phyloP scores from a whole-genome alignment of 2,113 vertebrate genomes.

The Toxotes jaculatrix region DNA sequence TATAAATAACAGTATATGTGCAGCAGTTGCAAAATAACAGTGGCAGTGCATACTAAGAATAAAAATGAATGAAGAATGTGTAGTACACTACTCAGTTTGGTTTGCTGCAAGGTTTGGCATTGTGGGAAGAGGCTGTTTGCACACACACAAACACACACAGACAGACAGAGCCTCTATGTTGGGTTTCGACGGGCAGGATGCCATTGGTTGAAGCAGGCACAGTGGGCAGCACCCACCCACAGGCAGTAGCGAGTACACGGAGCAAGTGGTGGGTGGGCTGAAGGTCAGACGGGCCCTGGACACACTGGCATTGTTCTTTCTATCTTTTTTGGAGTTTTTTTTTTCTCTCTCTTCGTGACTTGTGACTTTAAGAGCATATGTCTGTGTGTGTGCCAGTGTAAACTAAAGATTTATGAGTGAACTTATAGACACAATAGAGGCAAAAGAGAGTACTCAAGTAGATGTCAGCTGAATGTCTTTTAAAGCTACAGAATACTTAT shows the following conservation, averaged over 20 bases:
- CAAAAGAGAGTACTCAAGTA: background rate
- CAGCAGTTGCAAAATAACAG: background rate
- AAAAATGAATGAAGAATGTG: constrained; percentile 42
- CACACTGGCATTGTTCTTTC: constrained; percentile 54
- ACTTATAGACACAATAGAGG: background rate
- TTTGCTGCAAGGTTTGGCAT: constrained; percentile 46
- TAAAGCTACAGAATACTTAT: background rate
- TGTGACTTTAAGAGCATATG: constrained; percentile 20
- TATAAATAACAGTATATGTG: constrained; percentile 5
- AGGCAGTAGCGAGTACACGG: constrained; percentile 39
- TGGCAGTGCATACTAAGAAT: background rate
- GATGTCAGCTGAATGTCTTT: background rate
- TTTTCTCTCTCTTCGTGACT: background rate
- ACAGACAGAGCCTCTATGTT: constrained; percentile 49
- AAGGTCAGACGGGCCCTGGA: constrained; percentile 70
- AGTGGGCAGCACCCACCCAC: constrained; percentile 62
- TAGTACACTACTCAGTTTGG: constrained; percentile 31
- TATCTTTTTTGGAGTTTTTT: constrained; percentile 1
- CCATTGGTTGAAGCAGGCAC: constrained; percentile 38
- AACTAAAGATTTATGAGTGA: background rate
- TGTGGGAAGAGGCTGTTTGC: constrained; percentile 51
- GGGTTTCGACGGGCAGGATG: constrained; percentile 55
- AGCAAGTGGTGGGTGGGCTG: constrained; percentile 68
- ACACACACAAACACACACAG: constrained; percentile 37
- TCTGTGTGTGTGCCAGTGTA: background rate